Base-by-base conservation (phyloP, 2,797 vertebrate genomes). In the Amphiprion clarkii region DNA sequence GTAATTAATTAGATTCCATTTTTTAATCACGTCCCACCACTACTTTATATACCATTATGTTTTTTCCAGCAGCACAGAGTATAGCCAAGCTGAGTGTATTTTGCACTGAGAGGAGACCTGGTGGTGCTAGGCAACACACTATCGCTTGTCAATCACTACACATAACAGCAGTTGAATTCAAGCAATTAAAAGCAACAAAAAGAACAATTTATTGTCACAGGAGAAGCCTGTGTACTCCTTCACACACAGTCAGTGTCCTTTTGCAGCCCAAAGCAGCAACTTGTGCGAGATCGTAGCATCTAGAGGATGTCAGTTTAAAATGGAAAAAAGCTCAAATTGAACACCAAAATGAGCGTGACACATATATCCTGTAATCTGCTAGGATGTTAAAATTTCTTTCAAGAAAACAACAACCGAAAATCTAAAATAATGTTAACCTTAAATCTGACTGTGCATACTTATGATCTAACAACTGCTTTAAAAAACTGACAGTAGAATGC, bases 91-190 rank as follows among this genome's bases (percentile, higher is more conserved):
- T 17, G 2, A 36, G 60, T 58, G 51, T 58, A 42, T 56, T 63
- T 59, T 52, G 36, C 62, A 74, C 66, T 25, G 66, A 48, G 76
- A 59, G 31, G n/a, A 65, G 25, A 72, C 44, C 27, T 54, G 16
- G 16, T 61, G 74, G 75, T 76, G 77, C 77, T 76, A 81, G 70
- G 80, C 76, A 87, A 85, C 83, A 76, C 39, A 17, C 52, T 29
- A 66, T 53, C 6, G 16, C 72, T 65, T 64, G 64, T 82, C 79
- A 83, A 56, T 83, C 73, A 76, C 44, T 63, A 40, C 53, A 48
- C 49, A 44, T 5, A 46, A 70, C 64, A 78, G 57, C 67, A 49
- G 51, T 74, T 65, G 69, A 65, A 81, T 67, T 75, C 61, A 68
- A 46, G 58, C 57, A 76, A 76, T 78, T 80, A 80, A 82, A 81